phyloP scores from a whole-genome alignment of 2,797 vertebrate species.

The Poliocrania exsul region DNA sequence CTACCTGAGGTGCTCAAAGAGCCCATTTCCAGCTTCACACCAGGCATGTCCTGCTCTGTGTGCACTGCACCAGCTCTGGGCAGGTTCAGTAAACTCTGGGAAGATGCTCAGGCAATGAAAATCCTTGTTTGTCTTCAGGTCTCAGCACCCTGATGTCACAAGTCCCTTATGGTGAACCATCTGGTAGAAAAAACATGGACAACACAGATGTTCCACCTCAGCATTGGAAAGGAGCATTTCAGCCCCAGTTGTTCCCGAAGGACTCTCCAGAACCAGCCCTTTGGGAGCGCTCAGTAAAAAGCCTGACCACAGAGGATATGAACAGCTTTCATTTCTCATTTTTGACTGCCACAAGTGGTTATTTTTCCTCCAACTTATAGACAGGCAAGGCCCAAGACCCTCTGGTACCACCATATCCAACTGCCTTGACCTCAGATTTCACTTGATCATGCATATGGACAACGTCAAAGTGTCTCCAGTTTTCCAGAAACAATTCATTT shows the following conservation, averaged over 20 bases:
- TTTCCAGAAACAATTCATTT: not conserved
- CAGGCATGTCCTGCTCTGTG: not conserved
- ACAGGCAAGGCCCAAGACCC: not conserved
- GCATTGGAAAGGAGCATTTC: not conserved
- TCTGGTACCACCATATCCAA: not conserved
- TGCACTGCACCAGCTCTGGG: not conserved
- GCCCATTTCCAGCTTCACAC: not conserved
- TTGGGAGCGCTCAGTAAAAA: not conserved
- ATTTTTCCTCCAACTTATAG: not conserved
- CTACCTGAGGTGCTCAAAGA: not conserved
- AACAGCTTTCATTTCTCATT: not conserved
- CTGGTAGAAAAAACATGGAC: not conserved
- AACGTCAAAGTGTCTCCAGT: not conserved
- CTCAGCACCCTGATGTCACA: not conserved
- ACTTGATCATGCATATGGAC: not conserved
- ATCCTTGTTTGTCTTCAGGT: not conserved
- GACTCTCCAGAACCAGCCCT: not conserved
- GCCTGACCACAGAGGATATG: not conserved
- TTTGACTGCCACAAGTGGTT: not conserved
- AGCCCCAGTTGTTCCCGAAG: not conserved
- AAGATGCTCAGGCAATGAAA: not conserved
- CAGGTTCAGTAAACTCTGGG: not conserved
- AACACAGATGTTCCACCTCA: not conserved
- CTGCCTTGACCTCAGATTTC: not conserved
- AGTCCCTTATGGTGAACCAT: not conserved